Evolutionary conservation across 2,888 invertebrate species (phyloP), one percentile per base, ranked within the genome.

Genomic region (Nymphalis urticae): DNA sequence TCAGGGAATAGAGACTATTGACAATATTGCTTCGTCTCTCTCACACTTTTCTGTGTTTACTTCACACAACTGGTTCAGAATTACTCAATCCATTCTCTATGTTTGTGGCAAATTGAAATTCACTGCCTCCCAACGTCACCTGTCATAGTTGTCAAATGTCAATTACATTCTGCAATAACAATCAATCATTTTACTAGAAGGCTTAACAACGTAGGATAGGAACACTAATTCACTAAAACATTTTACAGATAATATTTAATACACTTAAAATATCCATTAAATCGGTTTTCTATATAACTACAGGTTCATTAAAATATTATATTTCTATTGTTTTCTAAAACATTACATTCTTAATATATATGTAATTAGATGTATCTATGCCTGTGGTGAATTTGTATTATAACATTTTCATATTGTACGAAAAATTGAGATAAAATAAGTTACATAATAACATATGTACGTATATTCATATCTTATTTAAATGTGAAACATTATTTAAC

Each of bases 141-240:
- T 67, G 66, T 62, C 66, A 67, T 62, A 67, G 50, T 67, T 56
- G 62, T 56, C n/a, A 56, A 50, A 62, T 62, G 66, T 67, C 66
- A 67, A 67, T 67, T 67, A 62, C 17, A 48, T n/a, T 48, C 61
- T 48, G 21, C 61, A 48, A n/a, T 61, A 61, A 24, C 54, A 21
- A 67, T 62, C 56, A 67, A 48, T 62, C 66, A 67, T 56, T 32
- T 36, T 62, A n/a, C 48, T 16, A 19, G 19, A 13, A 36, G n/a
- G 58, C 2, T 6, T 50, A 19, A 19, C 42, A 32, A 19, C 36
- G 5, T 56, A 56, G 54, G 13, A 3, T 42, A 5, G 9, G 19
- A 36, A 27, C 36, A 58, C 27, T 56, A 56, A 56, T 56, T 17
- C 4, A 19, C 19, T 42, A 27, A 27, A 9, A 16, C 1, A 17